phyloP scores from a whole-genome alignment of 1,140 invertebrate species.

The Lucilia sericata region DNA sequence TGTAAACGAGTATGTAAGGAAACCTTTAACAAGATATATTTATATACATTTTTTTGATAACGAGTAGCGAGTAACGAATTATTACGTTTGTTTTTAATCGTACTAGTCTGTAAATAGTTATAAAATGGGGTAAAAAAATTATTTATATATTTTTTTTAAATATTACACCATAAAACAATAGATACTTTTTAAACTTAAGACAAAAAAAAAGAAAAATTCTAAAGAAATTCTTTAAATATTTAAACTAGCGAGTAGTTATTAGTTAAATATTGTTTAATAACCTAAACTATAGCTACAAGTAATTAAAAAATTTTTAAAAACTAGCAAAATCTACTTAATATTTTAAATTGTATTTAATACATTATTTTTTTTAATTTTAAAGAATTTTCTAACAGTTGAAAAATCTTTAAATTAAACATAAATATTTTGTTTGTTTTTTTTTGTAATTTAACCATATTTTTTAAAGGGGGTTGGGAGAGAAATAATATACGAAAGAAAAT shows the following conservation, averaged over 20 bases:
- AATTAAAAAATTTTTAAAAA: neutral
- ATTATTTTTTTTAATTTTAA: neutral
- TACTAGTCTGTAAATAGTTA: constrained; percentile 1
- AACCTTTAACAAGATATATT: neutral
- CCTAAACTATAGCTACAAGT: constrained; percentile 16
- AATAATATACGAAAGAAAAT: neutral
- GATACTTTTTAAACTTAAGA: neutral
- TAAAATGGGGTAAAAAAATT: neutral
- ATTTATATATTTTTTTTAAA: neutral
- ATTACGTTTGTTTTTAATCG: neutral
- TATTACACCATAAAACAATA: neutral
- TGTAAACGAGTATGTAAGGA: neutral
- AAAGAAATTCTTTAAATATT: neutral
- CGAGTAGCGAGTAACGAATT: constrained; percentile 21
- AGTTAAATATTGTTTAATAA: neutral
- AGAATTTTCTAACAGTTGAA: neutral
- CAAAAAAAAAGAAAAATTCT: neutral
- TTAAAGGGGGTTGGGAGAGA: no score
- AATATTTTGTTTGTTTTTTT: neutral
- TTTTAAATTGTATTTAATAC: neutral
- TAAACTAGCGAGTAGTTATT: no score
- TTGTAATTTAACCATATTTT: neutral
- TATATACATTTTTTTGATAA: neutral
- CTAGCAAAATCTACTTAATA: constrained; percentile 4
- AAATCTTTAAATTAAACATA: neutral